A percentile compares a stretch with the other conserved stretches of the same genome.
Conservation (phyloP, 2,113 vertebrate species). For the Butorides virescens region DNA sequence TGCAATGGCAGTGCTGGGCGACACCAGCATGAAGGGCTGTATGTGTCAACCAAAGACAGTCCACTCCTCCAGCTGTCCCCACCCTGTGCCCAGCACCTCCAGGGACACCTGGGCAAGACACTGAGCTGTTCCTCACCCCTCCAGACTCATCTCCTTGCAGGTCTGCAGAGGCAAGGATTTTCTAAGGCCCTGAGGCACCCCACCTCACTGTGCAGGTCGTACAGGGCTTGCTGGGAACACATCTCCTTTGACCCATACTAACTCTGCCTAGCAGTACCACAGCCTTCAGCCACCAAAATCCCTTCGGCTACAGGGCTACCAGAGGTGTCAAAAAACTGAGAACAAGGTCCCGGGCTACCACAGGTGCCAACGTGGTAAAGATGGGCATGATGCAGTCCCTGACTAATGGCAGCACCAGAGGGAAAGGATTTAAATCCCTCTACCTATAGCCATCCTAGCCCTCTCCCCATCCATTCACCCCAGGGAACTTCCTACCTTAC, state of each 20-base stretch:
- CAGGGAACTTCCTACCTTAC: neutral
- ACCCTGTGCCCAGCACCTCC: neutral
- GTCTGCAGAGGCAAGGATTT: too few species aligned
- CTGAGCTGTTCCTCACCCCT: neutral
- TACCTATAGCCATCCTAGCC: neutral
- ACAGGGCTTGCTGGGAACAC: too few species aligned
- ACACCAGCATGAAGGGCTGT: too few species aligned
- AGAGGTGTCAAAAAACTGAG: neutral
- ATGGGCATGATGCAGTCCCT: neutral
- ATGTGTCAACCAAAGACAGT: neutral
- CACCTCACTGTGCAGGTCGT: rapidly evolving
- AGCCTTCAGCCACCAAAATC: neutral
- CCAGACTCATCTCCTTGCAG: neutral
- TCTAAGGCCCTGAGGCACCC: too few species aligned
- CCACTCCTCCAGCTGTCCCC: neutral
- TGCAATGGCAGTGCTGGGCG: neutral
- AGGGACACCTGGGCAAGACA: neutral
- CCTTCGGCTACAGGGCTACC: neutral
- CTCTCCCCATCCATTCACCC: neutral
- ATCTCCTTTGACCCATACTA: neutral
- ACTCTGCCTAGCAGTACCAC: neutral
- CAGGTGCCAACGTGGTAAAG: neutral
- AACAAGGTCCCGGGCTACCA: neutral
- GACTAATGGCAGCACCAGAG: neutral
- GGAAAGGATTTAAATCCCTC: neutral